Evolutionary conservation across 2,888 invertebrate genomes (phyloP).

Genomic region (Mythimna impura): DNA sequence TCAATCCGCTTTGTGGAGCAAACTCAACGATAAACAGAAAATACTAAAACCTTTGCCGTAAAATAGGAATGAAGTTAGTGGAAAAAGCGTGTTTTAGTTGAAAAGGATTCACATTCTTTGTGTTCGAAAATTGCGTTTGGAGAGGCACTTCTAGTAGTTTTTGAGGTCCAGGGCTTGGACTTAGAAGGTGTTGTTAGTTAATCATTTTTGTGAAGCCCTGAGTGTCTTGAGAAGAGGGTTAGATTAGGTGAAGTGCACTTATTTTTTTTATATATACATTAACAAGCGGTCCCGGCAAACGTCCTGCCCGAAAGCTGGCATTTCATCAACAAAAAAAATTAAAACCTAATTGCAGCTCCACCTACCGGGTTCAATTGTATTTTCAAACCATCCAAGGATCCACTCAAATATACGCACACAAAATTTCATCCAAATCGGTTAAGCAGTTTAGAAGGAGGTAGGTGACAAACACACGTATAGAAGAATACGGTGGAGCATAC

Average conservation of each 20-base stretch:
- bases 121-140: conserved; percentile 45
- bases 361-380: no score
- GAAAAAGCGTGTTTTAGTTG: conserved; percentile 37
- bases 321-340: no score
- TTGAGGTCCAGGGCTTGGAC: background rate
- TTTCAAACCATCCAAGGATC: no score
- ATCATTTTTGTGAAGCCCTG: conserved; percentile 28
- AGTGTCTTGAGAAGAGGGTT: background rate
- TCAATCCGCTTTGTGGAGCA: conserved; percentile 35
- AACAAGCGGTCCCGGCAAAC: no score
- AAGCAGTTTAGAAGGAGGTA: no score
- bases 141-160: conserved; percentile 32
- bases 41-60: conserved; percentile 33
- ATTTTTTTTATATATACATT: background rate
- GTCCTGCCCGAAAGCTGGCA: no score
- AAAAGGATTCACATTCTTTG: conserved; percentile 47
- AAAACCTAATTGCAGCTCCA: no score
- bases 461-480: no score
- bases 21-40: conserved; percentile 39
- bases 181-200: conserved; percentile 26
- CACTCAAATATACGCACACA: no score
- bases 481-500: no score
- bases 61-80: conserved; percentile 40
- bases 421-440: no score
- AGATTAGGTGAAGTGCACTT: conserved; percentile 27